Evolutionary conservation across 2,113 vertebrate genomes (phyloP).

Genomic region (Xenopus tropicalis): UCB_Xtro_10.0 CM004450.2:6538001-6538500

Average conservation of each 20-base stretch:
- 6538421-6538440: neutral
- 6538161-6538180: slow-evolving; percentile 51
- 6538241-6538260: slow-evolving; percentile 60
- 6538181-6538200: slow-evolving; percentile 48
- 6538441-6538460: neutral
- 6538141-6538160: slow-evolving; percentile 61
- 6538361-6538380: slow-evolving; percentile 49
- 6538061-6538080: too few relatives aligned
- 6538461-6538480: neutral
- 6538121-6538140: too few relatives aligned
- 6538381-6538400: slow-evolving; percentile 26
- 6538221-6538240: slow-evolving; percentile 56
- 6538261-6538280: slow-evolving; percentile 55
- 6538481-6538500: neutral
- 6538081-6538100: too few relatives aligned
- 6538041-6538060: too few relatives aligned
- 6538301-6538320: slow-evolving; percentile 46
- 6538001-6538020: too few relatives aligned
- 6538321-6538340: slow-evolving; percentile 67
- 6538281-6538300: slow-evolving; percentile 26
- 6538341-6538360: slow-evolving; percentile 48
- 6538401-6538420: neutral
- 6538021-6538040: too few relatives aligned
- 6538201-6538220: slow-evolving; percentile 49
- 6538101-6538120: too few relatives aligned